phyloP scores from a whole-genome alignment of 2,888 invertebrate genomes.

The Latheticus oryzae region DNA sequence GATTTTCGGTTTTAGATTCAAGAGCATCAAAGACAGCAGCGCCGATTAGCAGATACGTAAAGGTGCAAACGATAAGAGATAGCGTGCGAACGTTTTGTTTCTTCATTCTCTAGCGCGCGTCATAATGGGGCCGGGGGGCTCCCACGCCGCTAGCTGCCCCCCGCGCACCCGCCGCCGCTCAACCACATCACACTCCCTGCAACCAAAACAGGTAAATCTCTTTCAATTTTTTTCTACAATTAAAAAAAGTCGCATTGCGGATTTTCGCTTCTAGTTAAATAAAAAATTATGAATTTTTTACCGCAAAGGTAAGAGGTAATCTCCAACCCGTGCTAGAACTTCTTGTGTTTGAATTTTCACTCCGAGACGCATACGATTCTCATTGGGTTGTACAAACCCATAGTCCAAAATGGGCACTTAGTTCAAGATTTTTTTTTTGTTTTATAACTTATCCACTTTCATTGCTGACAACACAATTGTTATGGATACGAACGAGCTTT shows the following conservation, averaged over 20 bases:
- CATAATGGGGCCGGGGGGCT: constrained; percentile 68
- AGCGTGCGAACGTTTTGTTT: constrained; percentile 99
- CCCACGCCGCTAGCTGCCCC: constrained; percentile 65
- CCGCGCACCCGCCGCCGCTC: constrained; percentile 58
- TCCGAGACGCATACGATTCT: constrained; percentile 45
- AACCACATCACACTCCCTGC: constrained; percentile 58
- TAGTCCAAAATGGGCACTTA: constrained; percentile 33
- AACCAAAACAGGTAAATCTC: constrained; percentile 41
- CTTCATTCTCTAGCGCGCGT: constrained; percentile 92
- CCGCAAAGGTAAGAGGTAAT: constrained; percentile 56
- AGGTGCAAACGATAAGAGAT: constrained; percentile 99
- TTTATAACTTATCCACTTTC: too few species aligned
- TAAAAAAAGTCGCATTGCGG: constrained; percentile 57
- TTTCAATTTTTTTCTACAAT: too few species aligned
- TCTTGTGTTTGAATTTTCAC: constrained; percentile 23
- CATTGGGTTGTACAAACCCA: too few species aligned
- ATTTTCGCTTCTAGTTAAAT: too few species aligned
- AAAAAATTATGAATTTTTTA: too few species aligned
- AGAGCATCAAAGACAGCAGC: constrained; percentile 99
- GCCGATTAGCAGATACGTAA: constrained; percentile 98
- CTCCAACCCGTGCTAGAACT: constrained; percentile 17
- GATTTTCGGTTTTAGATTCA: constrained; percentile 95
- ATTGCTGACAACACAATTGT: too few species aligned
- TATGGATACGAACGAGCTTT: too few species aligned
- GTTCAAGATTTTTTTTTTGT: too few species aligned